Percentiles rank a stretch among this genome's conserved stretches.
These are phyloP conservation scores for Canis aureus DNA, from an alignment of 2,113 vertebrate species.

Conservation along the genomic window DNA sequence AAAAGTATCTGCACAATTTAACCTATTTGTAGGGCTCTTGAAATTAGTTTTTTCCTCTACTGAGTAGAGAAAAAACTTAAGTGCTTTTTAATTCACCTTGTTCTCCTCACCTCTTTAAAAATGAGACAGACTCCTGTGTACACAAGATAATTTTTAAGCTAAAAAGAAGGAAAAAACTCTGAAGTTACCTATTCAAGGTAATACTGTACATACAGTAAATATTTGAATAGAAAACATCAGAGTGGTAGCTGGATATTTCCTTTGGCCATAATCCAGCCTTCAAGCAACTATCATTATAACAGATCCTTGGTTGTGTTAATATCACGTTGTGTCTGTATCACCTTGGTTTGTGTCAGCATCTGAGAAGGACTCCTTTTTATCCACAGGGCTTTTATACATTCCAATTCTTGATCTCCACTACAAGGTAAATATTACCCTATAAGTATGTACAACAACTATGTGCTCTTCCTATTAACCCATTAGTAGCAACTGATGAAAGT, in stretches of 20 bases:
- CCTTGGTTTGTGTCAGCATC: conserved; percentile 77
- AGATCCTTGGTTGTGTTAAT: conserved; percentile 62
- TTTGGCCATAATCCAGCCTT: conserved; percentile 76
- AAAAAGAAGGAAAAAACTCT: conserved; percentile 78
- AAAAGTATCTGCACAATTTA: conserved; percentile 44
- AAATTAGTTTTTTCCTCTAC: conserved; percentile 58
- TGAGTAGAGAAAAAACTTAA: conserved; percentile 19
- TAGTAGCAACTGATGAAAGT: conserved; percentile 75
- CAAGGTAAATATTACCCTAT: conserved; percentile 72
- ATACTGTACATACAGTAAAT: conserved; percentile 65
- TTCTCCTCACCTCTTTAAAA: conserved; percentile 56
- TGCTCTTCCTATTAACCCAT: conserved; percentile 60
- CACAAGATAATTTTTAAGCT: conserved; percentile 74
- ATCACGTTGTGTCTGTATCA: conserved; percentile 72
- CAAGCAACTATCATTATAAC: conserved; percentile 63
- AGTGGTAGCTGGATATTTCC: conserved; percentile 71
- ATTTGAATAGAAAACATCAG: conserved; percentile 79
- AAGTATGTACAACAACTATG: conserved; percentile 32
- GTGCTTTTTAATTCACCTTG: conserved; percentile 17
- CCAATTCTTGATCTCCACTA: conserved; percentile 61
- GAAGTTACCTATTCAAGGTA: conserved; percentile 78
- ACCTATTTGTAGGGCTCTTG: neutral
- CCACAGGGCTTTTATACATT: conserved; percentile 56
- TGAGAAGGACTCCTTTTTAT: conserved; percentile 78
- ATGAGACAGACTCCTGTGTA: conserved; percentile 53